Evolutionary conservation across 2,113 vertebrate species (phyloP).

Genomic region (Pachypanchax playfairii): DNA sequence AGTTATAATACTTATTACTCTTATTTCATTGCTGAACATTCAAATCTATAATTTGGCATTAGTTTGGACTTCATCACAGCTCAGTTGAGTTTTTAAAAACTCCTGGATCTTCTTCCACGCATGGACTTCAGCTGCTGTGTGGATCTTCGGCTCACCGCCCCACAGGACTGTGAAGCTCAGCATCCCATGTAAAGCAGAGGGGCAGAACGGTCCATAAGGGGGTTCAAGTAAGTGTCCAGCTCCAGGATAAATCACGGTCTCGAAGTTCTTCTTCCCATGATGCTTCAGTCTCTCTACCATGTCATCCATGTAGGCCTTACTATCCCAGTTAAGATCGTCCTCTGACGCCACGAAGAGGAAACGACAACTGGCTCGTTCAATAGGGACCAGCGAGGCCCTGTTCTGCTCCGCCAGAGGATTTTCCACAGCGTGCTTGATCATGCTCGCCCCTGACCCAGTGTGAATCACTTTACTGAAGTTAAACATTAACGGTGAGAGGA

Average conservation of each 20-base stretch:
- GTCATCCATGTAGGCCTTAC: conserved; percentile 55
- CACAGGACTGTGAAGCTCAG: conserved; percentile 21
- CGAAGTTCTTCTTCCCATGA: conserved; percentile 62
- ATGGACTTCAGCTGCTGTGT: conserved; percentile 64
- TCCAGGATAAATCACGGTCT: conserved; percentile 61
- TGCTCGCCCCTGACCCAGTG: conserved; percentile 9
- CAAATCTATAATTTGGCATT: conserved; percentile 42
- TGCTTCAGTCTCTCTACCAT: conserved; percentile 67
- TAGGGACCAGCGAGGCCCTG: conserved; percentile 68
- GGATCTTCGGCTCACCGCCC: conserved; percentile 67
- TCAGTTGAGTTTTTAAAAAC: conserved; percentile 62
- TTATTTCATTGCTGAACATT: neutral
- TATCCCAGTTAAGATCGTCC: conserved; percentile 81
- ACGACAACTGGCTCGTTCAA: conserved; percentile 70
- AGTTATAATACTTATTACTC: too few relatives aligned
- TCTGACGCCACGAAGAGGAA: conserved; percentile 75
- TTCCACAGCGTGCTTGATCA: neutral
- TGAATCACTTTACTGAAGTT: conserved; percentile 4
- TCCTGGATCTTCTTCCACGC: conserved; percentile 69
- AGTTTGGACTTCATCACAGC: neutral
- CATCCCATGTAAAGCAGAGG: conserved; percentile 38
- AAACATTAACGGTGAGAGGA: conserved; percentile 8
- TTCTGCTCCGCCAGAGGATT: conserved; percentile 51
- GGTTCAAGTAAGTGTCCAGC: conserved; percentile 59
- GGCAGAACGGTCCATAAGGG: conserved; percentile 64